Evolutionary conservation across 2,797 vertebrate species (phyloP).

Genomic region (Rhinogobio ventralis): DNA sequence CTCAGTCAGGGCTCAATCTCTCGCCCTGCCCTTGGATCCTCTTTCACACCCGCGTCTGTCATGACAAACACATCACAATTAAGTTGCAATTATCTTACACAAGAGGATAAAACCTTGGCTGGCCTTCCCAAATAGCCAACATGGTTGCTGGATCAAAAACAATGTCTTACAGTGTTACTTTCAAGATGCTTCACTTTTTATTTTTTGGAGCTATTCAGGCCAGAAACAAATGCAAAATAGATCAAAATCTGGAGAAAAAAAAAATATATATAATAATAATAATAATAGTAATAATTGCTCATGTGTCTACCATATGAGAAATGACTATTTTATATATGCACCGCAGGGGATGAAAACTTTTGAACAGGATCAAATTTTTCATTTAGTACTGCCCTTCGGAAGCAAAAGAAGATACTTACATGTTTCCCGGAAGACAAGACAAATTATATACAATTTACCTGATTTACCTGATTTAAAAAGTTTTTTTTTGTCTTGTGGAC

Average conservation of each 20-base stretch:
- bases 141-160: conserved; percentile 1
- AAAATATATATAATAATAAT: not conserved
- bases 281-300: too few species aligned
- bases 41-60: conserved; percentile 62
- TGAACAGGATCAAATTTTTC: too few species aligned
- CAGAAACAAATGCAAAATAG: not conserved
- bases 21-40: conserved; percentile 59
- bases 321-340: too few species aligned
- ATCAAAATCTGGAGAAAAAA: not conserved
- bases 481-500: too few species aligned
- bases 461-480: too few species aligned
- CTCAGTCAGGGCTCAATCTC: conserved; percentile 55
- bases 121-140: conserved; percentile 27
- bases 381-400: too few species aligned
- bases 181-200: not conserved
- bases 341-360: too few species aligned
- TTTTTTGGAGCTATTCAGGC: not conserved
- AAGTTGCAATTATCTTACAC: conserved; percentile 61
- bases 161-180: not conserved
- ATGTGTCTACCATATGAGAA: too few species aligned
- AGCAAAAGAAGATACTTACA: too few species aligned
- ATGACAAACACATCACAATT: conserved; percentile 65
- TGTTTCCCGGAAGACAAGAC: too few species aligned
- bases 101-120: conserved; percentile 59
- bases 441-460: too few species aligned